Evolutionary conservation across 2,797 vertebrate genomes (phyloP).

Genomic region (Rhinoraja longicauda): DNA sequence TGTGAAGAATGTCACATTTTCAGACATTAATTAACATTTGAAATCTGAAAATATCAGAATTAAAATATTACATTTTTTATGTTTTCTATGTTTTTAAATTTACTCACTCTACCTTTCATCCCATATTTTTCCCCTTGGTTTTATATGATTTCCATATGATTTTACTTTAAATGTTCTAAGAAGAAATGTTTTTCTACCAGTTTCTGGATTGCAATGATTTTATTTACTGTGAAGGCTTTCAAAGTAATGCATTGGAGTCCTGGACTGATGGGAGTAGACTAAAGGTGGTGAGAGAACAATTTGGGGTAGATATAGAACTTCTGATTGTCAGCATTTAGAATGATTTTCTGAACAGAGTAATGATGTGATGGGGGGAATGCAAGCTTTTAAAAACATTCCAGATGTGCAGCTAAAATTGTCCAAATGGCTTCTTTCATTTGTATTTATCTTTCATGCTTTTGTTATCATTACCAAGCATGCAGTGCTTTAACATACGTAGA

Average conservation of each 20-base stretch:
- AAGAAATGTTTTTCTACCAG: too few species aligned
- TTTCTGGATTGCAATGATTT: too few species aligned
- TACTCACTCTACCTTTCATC: too few species aligned
- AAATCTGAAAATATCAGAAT: background rate
- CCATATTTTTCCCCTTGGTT: too few species aligned
- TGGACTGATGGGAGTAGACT: background rate
- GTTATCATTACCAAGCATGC: background rate
- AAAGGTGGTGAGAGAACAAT: background rate
- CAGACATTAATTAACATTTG: background rate
- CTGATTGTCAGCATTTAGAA: background rate
- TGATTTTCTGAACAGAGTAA: background rate
- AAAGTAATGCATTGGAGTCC: too few species aligned
- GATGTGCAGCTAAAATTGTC: background rate
- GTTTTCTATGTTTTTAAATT: background rate
- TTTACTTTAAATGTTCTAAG: too few species aligned
- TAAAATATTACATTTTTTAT: background rate
- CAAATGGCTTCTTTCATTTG: background rate
- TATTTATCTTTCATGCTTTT: background rate
- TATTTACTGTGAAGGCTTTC: too few species aligned
- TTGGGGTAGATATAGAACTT: background rate
- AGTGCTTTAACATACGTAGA: background rate
- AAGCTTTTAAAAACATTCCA: background rate
- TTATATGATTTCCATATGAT: too few species aligned
- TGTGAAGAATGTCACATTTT: background rate
- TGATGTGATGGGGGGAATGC: background rate